These are phyloP conservation scores for Oxyruncus cristatus DNA, from an alignment of 2,113 vertebrate genomes.

Conservation along the genomic window DNA sequence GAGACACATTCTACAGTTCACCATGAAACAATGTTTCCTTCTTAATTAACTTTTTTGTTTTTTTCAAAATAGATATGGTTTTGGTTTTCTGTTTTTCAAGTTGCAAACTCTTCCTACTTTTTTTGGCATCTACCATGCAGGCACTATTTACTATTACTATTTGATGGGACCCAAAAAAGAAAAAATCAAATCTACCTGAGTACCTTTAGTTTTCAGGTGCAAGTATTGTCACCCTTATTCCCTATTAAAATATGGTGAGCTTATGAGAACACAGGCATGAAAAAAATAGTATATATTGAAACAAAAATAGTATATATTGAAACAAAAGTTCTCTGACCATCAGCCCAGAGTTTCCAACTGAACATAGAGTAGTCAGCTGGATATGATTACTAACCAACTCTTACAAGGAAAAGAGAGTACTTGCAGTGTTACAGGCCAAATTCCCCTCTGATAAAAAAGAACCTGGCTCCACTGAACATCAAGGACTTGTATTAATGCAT, in stretches of 20 bases:
- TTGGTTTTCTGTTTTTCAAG: background rate
- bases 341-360: background rate
- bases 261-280: background rate
- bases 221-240: background rate
- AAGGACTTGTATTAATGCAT: background rate
- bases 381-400: background rate
- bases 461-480: background rate
- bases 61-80: background rate
- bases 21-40: slow-evolving; percentile 61
- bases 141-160: background rate
- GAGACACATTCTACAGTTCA: slow-evolving; percentile 44
- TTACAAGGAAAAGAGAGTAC: background rate
- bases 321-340: background rate
- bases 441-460: background rate
- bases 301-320: background rate
- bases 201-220: background rate
- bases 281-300: background rate
- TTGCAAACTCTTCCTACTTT: background rate
- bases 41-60: background rate
- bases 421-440: background rate
- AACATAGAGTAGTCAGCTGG: background rate
- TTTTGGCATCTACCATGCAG: background rate
- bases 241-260: background rate
- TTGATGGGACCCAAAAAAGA: background rate
- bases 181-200: background rate